Evolutionary conservation across 1,140 invertebrate genomes (phyloP), one percentile per base, ranked within the genome.

Genomic region (Bilobella aurantiaca): DNA sequence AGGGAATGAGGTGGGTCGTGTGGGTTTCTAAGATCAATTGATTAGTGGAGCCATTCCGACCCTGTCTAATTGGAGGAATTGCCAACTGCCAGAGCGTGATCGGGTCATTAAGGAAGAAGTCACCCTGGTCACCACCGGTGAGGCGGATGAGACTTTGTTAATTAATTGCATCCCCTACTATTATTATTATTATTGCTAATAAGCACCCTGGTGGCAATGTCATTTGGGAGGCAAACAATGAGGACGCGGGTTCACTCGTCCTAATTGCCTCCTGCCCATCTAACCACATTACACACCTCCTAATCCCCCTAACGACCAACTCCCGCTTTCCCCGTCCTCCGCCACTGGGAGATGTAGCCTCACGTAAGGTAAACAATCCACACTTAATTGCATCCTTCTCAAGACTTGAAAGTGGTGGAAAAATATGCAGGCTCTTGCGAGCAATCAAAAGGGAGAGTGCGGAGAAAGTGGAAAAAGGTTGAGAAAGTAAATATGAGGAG

Each of bases 281-380:
- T 61, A 66, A 66, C 59, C 53, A 61, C 60, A 67, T 67, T 67
- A 67, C 59, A 63, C 37, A 27, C 23, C 66, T 67, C 59, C 42
- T 63, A 67, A n/a, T n/a, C n/a, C n/a, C n/a, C n/a, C n/a, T n/a
- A n/a, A n/a, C n/a, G n/a, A n/a, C n/a, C n/a, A n/a, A n/a, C n/a
- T n/a, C n/a, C n/a, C n/a, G n/a, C n/a, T n/a, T n/a, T n/a, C n/a
- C n/a, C n/a, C n/a, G n/a, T 63, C 29, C 62, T 63, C 63, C 62
- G 37, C 62, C 46, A 63, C 62, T 34, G 25, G 8, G 49, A 53
- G 49, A 23, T 53, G 49, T 53, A 23, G 49, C 49, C 49, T 53
- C 49, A 53, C 49, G 49, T 53, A 53, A 23, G 49, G 14, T 18
- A 53, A 53, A 12, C 14, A 53, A 18, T 23, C 49, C 23, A 12